Conservation (phyloP, 37 sponge, comb jelly and placozoan genomes). For the Bolinopsis microptera region DNA sequence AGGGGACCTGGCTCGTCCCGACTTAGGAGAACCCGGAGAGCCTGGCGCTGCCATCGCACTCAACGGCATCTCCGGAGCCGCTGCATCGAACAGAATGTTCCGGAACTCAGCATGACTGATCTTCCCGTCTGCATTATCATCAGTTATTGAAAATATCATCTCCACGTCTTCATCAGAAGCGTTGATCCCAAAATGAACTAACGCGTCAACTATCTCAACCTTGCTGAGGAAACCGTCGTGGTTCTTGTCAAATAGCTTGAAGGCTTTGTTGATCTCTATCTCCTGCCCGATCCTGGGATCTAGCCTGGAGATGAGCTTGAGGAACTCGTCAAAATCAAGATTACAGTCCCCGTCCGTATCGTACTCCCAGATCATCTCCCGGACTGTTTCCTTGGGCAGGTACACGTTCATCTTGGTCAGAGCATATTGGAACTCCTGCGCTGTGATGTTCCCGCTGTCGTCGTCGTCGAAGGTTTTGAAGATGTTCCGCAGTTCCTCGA, state of each 20-base stretch:
- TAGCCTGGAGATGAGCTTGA: constrained; percentile 33
- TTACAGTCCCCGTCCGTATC: constrained; percentile 30
- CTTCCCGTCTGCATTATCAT: neutral
- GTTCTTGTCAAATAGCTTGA: constrained; percentile 47
- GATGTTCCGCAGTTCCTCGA: neutral
- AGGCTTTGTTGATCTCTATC: constrained; percentile 61
- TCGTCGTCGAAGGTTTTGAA: constrained; percentile 14
- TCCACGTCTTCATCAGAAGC: constrained; percentile 39
- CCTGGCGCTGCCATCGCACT: neutral
- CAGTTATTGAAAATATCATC: neutral
- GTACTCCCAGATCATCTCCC: neutral
- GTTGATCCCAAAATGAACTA: neutral
- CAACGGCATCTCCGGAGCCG: neutral
- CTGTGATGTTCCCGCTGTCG: constrained; percentile 14
- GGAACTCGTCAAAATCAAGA: constrained; percentile 41
- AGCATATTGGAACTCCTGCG: constrained; percentile 4
- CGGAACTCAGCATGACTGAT: constrained; percentile 51
- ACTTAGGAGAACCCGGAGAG: neutral
- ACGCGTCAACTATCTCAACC: constrained; percentile 9
- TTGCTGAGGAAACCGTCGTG: constrained; percentile 4
- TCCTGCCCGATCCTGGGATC: constrained; percentile 48
- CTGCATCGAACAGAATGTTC: constrained; percentile 2
- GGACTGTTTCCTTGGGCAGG: constrained; percentile 19
- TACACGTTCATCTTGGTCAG: constrained; percentile 38
- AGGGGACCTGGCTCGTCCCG: neutral